phyloP scores from a whole-genome alignment of 2,888 invertebrate species.

The Lepetodrilus schrolli region DNA sequence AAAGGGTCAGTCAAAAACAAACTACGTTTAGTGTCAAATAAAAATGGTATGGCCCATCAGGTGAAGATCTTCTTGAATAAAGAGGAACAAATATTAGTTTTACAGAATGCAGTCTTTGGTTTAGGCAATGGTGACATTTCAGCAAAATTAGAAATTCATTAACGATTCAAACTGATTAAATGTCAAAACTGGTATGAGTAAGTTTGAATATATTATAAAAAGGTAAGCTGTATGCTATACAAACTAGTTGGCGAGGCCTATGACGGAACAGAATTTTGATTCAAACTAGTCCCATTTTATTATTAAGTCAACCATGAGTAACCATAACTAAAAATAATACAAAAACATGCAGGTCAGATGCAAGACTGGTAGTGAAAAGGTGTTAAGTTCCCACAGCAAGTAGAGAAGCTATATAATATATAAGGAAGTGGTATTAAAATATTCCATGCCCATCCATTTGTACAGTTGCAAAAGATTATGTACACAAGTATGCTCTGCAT shows the following conservation, averaged over 20 bases:
- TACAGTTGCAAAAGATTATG: too few species aligned
- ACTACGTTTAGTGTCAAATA: neutral
- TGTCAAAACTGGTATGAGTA: neutral
- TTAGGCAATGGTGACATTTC: neutral
- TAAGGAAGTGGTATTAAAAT: too few species aligned
- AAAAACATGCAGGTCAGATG: neutral
- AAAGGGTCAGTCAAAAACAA: neutral
- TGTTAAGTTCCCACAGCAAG: neutral
- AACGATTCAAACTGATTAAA: neutral
- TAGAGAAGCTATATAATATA: neutral
- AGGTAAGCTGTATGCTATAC: neutral
- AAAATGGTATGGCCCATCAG: too few species aligned
- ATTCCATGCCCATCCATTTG: neutral
- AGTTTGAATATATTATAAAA: neutral
- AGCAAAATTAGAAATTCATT: neutral
- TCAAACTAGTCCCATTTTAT: too few species aligned
- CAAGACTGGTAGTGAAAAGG: neutral
- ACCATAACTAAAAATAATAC: neutral
- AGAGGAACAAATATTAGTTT: too few species aligned
- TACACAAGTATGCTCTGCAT: too few species aligned
- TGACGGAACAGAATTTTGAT: too few species aligned
- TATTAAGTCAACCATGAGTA: neutral
- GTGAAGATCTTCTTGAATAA: too few species aligned
- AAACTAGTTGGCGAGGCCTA: too few species aligned
- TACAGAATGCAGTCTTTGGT: too few species aligned